Percentiles rank a stretch among this genome's conserved stretches.
Conservation (phyloP, 37 sponge, comb jelly and placozoan species). For the Hexactinellida sp. region DNA sequence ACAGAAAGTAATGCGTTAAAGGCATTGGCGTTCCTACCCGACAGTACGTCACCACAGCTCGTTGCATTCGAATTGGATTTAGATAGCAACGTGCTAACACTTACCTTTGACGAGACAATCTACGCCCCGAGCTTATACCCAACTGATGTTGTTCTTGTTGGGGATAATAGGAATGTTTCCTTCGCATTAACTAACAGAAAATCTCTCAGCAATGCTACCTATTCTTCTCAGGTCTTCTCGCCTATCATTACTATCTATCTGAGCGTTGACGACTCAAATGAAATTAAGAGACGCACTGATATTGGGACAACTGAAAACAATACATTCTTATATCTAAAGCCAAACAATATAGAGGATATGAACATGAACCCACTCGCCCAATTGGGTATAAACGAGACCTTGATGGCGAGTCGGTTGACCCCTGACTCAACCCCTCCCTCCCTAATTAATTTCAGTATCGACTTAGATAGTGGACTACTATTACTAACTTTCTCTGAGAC, state of each 20-base stretch:
- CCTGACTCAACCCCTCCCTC: constrained; percentile 14
- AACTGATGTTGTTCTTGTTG: neutral
- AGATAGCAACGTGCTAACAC: constrained; percentile 29
- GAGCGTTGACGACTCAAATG: constrained; percentile 53
- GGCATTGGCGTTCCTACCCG: constrained; percentile 37
- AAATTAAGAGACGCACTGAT: constrained; percentile 45
- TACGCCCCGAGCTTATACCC: neutral
- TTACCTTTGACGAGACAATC: constrained; percentile 63
- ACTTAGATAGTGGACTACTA: neutral
- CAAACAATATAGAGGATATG: constrained; percentile 53
- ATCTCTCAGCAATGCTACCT: neutral
- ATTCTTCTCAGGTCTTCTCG: neutral
- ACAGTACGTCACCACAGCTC: constrained; percentile 38
- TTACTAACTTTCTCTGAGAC: constrained; percentile 20
- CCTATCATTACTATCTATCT: constrained; percentile 25
- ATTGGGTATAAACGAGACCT: neutral
- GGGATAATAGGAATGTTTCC: neutral
- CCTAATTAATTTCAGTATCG: neutral
- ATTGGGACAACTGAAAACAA: constrained; percentile 35
- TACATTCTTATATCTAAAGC: constrained; percentile 34
- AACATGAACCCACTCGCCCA: constrained; percentile 40
- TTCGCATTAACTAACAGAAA: neutral
- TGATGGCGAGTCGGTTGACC: neutral
- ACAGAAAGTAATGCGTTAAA: constrained; percentile 1
- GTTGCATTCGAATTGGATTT: constrained; percentile 51